Evolutionary conservation across 2,797 vertebrate species (phyloP), one percentile per base, ranked within the genome.

Genomic region (Pseudomugil gertrudae): DNA sequence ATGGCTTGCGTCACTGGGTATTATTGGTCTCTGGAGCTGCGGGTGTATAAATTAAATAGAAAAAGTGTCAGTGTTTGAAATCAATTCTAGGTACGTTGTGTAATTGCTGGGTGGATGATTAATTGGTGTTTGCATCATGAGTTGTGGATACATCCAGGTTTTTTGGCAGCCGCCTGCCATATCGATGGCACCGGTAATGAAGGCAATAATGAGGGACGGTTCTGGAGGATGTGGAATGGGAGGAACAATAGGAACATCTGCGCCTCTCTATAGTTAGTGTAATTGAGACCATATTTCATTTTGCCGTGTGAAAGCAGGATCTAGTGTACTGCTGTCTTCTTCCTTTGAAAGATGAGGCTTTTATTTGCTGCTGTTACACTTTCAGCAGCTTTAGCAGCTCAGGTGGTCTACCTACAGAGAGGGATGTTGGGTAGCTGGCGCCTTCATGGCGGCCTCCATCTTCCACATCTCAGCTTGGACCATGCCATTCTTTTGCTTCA

Each of bases 171-270:
- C 19, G 71, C 67, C 77, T 51, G 69, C 71, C 66, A 15, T 82
- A 88, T 89, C 66, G 77, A 90, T 85, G 86, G 79, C 70, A 19
- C 63, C 29, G 63, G 76, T 92, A 90, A 91, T 88, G 83, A 91
- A 85, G 80, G 86, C 71, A 72, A 84, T 91, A 87, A 89, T 85
- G 86, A 87, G 80, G 75, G 76, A 75, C 69, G 79, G 70, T 85
- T 87, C 57, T 72, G 78, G 80, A 81, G 76, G 77, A 80, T 69
- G 84, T 73, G 64, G 50, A 69, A 84, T 27, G 67, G 64, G 57
- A 78, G 75, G 69, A 87, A 89, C 87, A 89, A 88, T 81, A 65
- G 74, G 48, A 85, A 83, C 89, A 91, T 88, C 88, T 90, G 90
- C 63, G 85, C 76, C 75, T 71, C 79, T 76, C 80, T 60, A 62